phyloP scores from a whole-genome alignment of 2,113 vertebrate species.

The Eublepharis macularius region DNA sequence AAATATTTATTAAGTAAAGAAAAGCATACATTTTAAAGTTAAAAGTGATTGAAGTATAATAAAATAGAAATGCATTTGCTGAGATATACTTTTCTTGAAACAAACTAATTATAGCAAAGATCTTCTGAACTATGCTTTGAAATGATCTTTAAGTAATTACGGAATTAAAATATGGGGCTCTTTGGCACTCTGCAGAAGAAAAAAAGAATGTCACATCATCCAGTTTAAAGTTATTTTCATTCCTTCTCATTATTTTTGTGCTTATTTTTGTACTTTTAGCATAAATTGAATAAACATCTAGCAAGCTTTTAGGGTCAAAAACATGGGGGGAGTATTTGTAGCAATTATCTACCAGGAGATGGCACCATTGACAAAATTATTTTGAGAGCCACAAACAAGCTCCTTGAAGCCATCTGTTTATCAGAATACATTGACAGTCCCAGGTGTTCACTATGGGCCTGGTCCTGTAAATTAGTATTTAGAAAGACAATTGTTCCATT shows the following conservation, averaged over 20 bases:
- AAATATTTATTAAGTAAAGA: constrained; percentile 14
- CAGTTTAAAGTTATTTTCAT: constrained; percentile 22
- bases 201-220: neutral
- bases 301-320: constrained; percentile 33
- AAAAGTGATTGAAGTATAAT: constrained; percentile 8
- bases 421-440: constrained; percentile 37
- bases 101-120: constrained; percentile 22
- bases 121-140: neutral
- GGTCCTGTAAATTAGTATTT: constrained; percentile 31
- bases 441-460: constrained; percentile 42
- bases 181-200: neutral
- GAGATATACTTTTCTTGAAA: neutral
- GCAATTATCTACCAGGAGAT: constrained; percentile 78
- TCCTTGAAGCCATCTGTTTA: constrained; percentile 33
- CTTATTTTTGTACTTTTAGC: neutral
- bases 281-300: neutral
- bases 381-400: constrained; percentile 54
- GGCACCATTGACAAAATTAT: constrained; percentile 84
- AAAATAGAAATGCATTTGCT: constrained; percentile 8
- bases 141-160: constrained; percentile 19
- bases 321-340: neutral
- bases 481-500: neutral
- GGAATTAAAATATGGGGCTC: neutral
- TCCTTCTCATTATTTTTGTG: neutral
- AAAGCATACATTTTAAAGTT: constrained; percentile 1